Base-by-base conservation (phyloP, 2,113 vertebrate genomes). In the Pterocles gutturalis region DNA sequence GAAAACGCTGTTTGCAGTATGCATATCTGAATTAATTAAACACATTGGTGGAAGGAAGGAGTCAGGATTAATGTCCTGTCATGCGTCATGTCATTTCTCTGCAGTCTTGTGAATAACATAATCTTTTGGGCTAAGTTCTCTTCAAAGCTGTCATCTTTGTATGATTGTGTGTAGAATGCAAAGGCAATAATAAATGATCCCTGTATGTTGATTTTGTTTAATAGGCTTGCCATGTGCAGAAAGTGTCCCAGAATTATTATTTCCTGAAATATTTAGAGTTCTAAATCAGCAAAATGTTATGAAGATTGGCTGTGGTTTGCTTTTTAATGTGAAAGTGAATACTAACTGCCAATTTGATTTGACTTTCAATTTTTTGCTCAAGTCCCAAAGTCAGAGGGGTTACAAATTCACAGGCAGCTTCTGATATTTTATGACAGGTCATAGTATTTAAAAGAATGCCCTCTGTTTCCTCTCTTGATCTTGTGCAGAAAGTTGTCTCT, bases 121-220 rank as follows among this genome's bases (percentile, higher is more conserved):
- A 28, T 82, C 14, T 41, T 94, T n/a, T 66, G 58, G 28, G 49
- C 60, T 70, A 46, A 73, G 51, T 86, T 93, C 33, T 43, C 53
- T 92, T 92, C 83, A 75, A 58, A 93, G 61, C 29, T 90, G 72
- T 90, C 72, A 53, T 71, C 29, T 81, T 79, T 67, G 29, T 58
- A 11, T 75, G 46, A 43, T 22, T 78, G 18, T 77, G 51, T 71
- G 12, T 48, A 19, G 38, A 92, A 88, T 90, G 82, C 60, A 70
- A 81, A 87, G 46, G 4, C 34, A 66, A 9, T 58, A 93, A 92
- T 86, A 83, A 83, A 73, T 67, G 46, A 90, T 66, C 29, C 24
- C 24, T 62, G 12, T 38, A 12, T 51, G 69, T 60, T 83, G 83
- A 83, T 96, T 96, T 93, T 83, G 41, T 73, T 94, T 67, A 89